Conservation (phyloP, 2,888 invertebrate species). For the Tupiocoris notatus region DNA sequence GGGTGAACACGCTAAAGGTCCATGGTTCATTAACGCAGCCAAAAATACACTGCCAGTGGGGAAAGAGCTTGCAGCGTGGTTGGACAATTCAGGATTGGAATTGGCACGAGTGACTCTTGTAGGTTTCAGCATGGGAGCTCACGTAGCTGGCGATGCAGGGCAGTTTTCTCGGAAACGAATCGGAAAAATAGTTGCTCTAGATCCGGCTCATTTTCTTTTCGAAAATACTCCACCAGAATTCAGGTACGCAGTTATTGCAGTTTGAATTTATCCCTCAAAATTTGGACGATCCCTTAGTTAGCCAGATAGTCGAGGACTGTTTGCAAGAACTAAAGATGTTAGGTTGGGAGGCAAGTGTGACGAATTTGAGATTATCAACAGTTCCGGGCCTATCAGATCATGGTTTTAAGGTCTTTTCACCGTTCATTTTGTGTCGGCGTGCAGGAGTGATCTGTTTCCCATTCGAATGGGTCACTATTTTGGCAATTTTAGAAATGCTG, state of each 20-base stretch:
- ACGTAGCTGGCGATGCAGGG: slow-evolving; percentile 63
- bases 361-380: no score
- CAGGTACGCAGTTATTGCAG: no score
- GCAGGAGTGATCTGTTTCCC: no score
- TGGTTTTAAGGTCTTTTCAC: no score
- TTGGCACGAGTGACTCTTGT: slow-evolving; percentile 55
- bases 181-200: slow-evolving; percentile 59
- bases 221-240: slow-evolving; percentile 58
- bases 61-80: slow-evolving; percentile 54
- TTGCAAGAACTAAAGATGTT: no score
- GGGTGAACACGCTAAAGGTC: slow-evolving; percentile 54
- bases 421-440: no score
- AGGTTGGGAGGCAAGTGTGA: no score
- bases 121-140: slow-evolving; percentile 58
- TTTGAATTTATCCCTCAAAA: not conserved
- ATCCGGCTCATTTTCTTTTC: slow-evolving; percentile 63
- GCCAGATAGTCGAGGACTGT: no score
- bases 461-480: no score
- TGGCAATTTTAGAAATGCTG: no score
- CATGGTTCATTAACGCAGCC: slow-evolving; percentile 54
- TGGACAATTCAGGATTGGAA: slow-evolving; percentile 54
- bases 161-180: slow-evolving; percentile 58
- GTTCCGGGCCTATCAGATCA: no score
- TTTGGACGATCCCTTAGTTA: no score
- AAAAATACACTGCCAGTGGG: slow-evolving; percentile 54